phyloP scores from a whole-genome alignment of 92 coral and sea anemone genomes.

The Porites lobata region DNA sequence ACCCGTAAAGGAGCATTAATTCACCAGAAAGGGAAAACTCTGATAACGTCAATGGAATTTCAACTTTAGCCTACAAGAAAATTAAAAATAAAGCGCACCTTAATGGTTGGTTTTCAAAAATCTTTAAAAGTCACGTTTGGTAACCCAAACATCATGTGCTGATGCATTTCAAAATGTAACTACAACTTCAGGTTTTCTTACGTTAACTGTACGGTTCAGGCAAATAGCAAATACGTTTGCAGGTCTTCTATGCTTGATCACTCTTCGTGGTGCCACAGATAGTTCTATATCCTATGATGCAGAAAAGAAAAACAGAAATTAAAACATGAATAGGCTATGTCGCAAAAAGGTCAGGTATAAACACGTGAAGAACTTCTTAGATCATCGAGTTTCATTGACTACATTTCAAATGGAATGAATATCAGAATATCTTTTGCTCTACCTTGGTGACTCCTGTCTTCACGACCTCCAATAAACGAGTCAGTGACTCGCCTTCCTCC shows the following conservation, averaged over 20 bases:
- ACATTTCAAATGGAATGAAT: not conserved
- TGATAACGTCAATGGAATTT: not conserved
- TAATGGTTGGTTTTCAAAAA: not conserved
- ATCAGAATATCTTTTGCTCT: not conserved
- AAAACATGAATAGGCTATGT: not conserved
- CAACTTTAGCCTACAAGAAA: not conserved
- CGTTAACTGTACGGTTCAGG: not conserved
- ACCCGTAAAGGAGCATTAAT: not conserved
- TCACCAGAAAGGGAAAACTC: not conserved
- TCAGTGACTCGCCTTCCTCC: not conserved
- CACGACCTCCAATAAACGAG: not conserved
- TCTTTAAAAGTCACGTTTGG: not conserved
- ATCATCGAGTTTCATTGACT: not conserved
- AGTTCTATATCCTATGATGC: not conserved
- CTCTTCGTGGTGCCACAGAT: not conserved
- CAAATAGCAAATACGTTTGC: not conserved
- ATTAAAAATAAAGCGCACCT: not conserved
- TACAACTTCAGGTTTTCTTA: not conserved
- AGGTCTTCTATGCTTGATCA: too few relatives aligned
- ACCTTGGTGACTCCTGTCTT: not conserved
- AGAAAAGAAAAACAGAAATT: not conserved
- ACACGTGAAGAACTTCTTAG: too few relatives aligned
- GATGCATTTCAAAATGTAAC: too few relatives aligned
- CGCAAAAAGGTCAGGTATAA: not conserved
- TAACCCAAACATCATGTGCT: not conserved